Conservation (phyloP, 64 coral and sea anemone genomes). For the Porites australiensis region DNA sequence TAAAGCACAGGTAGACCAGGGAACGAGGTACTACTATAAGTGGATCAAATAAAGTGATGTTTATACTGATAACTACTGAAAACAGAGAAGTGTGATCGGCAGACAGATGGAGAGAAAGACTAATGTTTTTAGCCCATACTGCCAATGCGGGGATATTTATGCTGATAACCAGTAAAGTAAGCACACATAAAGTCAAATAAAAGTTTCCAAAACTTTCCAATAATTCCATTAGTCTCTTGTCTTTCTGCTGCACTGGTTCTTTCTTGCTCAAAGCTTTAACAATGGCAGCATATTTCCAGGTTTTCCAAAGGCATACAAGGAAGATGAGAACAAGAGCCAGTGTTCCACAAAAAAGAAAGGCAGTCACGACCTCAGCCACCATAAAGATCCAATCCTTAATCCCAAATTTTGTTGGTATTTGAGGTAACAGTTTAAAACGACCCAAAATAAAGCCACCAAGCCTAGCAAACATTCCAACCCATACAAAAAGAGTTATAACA, state of each 20-base stretch:
- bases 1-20: conserved; percentile 79
- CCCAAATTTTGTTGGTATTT: conserved; percentile 50
- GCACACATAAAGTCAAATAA: conserved; percentile 73
- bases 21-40: conserved; percentile 66
- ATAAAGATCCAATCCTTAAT: conserved; percentile 57
- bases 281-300: conserved; percentile 34
- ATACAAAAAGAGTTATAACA: conserved; percentile 82
- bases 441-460: conserved; percentile 76
- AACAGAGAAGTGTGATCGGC: conserved; percentile 80
- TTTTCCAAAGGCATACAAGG: conserved; percentile 31
- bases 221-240: conserved; percentile 30
- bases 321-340: conserved; percentile 46
- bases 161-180: conserved; percentile 54
- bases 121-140: conserved; percentile 76
- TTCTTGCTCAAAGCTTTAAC: conserved; percentile 26
- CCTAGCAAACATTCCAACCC: conserved; percentile 65
- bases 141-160: conserved; percentile 70
- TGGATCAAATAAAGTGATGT: conserved; percentile 78
- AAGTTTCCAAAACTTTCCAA: conserved; percentile 78
- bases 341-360: conserved; percentile 56
- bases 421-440: conserved; percentile 41
- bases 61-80: conserved; percentile 76
- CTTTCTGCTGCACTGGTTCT: conserved; percentile 3
- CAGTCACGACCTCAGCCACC: conserved; percentile 12
- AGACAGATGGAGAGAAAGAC: conserved; percentile 42